Evolutionary conservation across 2,888 invertebrate genomes (phyloP), one percentile per base, ranked within the genome.

Genomic region (Rosalia funebris): DNA sequence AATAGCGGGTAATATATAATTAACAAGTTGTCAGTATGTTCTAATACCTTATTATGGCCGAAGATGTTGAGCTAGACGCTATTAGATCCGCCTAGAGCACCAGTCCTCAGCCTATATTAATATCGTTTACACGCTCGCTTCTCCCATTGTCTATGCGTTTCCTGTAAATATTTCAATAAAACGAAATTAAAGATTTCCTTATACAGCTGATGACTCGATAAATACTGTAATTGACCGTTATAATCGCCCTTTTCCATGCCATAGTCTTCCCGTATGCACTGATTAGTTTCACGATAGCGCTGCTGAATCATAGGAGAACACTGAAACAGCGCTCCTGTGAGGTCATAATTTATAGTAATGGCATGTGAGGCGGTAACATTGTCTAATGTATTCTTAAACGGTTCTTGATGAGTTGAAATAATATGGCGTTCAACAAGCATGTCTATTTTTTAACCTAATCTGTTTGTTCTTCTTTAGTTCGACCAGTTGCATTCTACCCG

Each of bases 321-420:
- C 15, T 16, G 47, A 34, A 5, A 16, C 17, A 32, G 7, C 34
- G 34, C 36, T 46, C 15, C 36, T 34, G 34, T 17, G 36, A 36
- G 47, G 47, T 47, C 32, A 47, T 47, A 47, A 47, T 16, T 47
- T 34, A 47, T 47, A 34, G 47, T 17, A 16, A 19, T 17, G n/a
- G 36, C 34, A 12, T 32, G 16, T 17, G n/a, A 34, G n/a, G 16
- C 47, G 34, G 34, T 34, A 36, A 2, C 34, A 17, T 5, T 14
- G 25, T 25, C 16, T 47, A 47, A 47, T 47, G 47, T 14, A 34
- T 47, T 47, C 47, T 47, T 47, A 47, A 47, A 47, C 16, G 34
- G n/a, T 47, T 47, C 47, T 36, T 47, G 47, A 47, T 36, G 47
- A 47, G 47, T 47, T 17, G 34, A 17, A 37, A 37, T 9, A 9